Evolutionary conservation across 2,888 invertebrate species (phyloP).

Genomic region (Incurvaria masculella): DNA sequence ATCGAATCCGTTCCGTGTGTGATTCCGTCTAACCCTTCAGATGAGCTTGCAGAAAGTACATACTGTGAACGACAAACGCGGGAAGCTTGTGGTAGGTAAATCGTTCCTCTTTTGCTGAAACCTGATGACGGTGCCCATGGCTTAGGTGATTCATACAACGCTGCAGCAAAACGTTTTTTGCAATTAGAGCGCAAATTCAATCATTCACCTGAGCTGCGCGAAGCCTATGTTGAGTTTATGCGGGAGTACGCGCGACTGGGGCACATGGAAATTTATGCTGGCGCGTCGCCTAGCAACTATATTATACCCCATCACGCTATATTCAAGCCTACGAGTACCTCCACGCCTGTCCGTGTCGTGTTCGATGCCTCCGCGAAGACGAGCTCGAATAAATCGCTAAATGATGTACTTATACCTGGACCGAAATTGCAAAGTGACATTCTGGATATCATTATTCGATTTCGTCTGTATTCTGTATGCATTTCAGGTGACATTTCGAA

Average conservation of each 20-base stretch:
- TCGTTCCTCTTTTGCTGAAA: neutral
- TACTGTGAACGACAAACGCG: neutral
- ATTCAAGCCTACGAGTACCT: conserved; percentile 1
- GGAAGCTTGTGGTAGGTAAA: neutral
- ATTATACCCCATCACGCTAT: conserved; percentile 8
- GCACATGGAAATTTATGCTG: conserved; percentile 6
- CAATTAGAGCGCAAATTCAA: neutral
- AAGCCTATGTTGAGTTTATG: conserved; percentile 6
- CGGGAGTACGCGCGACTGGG: conserved; percentile 6
- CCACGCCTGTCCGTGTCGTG: conserved; percentile 8
- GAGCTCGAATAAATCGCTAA: neutral
- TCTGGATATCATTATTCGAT: conserved; percentile 2
- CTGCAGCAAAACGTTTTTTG: neutral
- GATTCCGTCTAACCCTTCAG: neutral
- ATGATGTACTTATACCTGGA: conserved; percentile 5
- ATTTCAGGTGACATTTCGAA: neutral
- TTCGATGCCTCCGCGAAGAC: conserved; percentile 7
- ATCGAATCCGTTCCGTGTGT: conserved; percentile 3
- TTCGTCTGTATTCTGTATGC: neutral
- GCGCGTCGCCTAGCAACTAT: neutral
- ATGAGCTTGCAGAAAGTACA: neutral
- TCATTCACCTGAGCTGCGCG: neutral
- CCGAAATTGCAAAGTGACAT: conserved; percentile 7
- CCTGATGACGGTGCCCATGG: neutral
- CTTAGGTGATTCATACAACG: neutral